Percentiles rank a stretch among this genome's conserved stretches.
Evolutionary conservation across 1,140 invertebrate species (phyloP).

Genomic region (Cotesia typhae): DNA sequence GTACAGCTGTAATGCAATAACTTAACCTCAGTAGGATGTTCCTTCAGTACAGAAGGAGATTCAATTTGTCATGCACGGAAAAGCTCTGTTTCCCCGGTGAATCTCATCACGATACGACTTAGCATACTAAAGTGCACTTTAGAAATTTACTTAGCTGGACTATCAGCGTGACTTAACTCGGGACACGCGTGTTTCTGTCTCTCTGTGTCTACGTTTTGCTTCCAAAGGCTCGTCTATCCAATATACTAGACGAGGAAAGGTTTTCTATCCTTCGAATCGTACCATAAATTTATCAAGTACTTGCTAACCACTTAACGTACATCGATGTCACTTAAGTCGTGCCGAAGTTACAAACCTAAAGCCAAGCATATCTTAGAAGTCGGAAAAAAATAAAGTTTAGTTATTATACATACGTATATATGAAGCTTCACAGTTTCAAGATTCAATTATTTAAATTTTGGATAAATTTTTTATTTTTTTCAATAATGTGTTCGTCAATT

Average conservation of each 20-base stretch:
- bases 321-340: constrained; percentile 14
- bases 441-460: too few species aligned
- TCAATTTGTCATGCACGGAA: background rate
- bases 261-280: constrained; percentile 24
- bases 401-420: too few species aligned
- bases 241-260: background rate
- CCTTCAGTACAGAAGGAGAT: background rate
- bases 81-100: background rate
- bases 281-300: constrained; percentile 38
- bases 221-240: background rate
- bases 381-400: too few species aligned
- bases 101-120: constrained; percentile 28
- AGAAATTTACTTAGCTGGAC: constrained; percentile 38
- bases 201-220: background rate
- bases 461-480: too few species aligned
- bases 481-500: too few species aligned
- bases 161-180: constrained; percentile 32
- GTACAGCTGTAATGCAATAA: too few species aligned
- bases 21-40: background rate
- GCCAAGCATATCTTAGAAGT: too few species aligned
- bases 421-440: too few species aligned
- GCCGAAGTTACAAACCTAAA: constrained; percentile 3
- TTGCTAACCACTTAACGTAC: constrained; percentile 28
- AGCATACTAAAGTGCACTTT: constrained; percentile 38
- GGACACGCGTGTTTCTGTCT: constrained; percentile 22